A percentile compares a stretch with the other conserved stretches of the same genome.
phyloP scores from a whole-genome alignment of 2,113 vertebrate species.

The Alethe diademata region DNA sequence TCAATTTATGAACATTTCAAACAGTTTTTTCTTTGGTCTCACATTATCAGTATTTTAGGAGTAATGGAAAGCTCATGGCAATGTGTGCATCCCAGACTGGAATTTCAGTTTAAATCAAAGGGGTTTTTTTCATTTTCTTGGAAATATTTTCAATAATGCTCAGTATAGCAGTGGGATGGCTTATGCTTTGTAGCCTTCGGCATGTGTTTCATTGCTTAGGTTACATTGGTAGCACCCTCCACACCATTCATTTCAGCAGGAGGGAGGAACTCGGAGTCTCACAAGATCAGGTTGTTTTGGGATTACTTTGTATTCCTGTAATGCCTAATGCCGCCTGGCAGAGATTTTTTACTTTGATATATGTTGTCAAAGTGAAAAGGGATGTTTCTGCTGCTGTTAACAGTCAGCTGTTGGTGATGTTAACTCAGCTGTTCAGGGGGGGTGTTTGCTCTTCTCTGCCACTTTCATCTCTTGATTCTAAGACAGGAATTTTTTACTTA shows the following conservation, averaged over 20 bases:
- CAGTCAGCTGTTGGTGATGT: not conserved
- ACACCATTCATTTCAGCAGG: not conserved
- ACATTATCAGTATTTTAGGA: not conserved
- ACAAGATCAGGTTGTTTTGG: not conserved
- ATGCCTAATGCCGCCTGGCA: not conserved
- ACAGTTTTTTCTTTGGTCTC: not conserved
- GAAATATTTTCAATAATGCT: not conserved
- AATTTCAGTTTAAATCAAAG: not conserved
- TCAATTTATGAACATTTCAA: not conserved
- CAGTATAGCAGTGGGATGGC: not conserved
- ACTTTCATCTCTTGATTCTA: conserved; percentile 22
- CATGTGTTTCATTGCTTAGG: not conserved
- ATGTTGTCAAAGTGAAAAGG: not conserved
- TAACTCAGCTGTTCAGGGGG: not conserved
- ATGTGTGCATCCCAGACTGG: not conserved
- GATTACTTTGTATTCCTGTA: not conserved
- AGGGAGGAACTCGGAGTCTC: not conserved
- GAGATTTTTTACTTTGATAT: not conserved
- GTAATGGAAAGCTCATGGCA: not conserved
- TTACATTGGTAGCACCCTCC: not conserved
- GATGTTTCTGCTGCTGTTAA: not conserved
- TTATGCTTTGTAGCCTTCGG: not conserved
- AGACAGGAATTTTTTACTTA: conserved; percentile 60
- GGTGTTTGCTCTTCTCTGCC: not conserved
- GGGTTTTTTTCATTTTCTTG: rapidly evolving